Percentiles rank a stretch among this genome's conserved stretches.
phyloP scores from a whole-genome alignment of 2,113 vertebrate species.

The Phainopepla nitens region DNA sequence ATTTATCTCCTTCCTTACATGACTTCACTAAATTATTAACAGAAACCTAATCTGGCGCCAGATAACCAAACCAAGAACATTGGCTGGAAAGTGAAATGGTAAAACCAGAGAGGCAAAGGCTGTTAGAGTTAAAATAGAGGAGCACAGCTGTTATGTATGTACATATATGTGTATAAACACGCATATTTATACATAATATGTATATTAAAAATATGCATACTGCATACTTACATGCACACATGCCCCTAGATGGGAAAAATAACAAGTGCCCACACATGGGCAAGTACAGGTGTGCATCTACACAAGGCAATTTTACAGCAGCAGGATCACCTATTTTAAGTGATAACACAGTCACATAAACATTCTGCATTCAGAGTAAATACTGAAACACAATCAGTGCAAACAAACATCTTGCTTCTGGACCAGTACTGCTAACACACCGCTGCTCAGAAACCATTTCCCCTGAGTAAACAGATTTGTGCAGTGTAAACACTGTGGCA shows the following conservation, averaged over 20 bases:
- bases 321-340: not conserved
- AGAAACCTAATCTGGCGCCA: not conserved
- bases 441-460: not conserved
- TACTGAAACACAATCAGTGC: not conserved
- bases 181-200: not conserved
- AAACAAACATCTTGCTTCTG: not conserved
- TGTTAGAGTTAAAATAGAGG: not conserved
- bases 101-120: not conserved
- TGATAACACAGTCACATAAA: not conserved
- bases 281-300: not conserved
- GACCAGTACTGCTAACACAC: not conserved
- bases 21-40: not conserved
- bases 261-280: accelerated
- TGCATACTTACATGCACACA: not conserved
- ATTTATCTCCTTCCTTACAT: not conserved
- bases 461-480: not conserved
- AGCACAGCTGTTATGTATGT: not conserved
- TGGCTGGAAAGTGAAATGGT: not conserved
- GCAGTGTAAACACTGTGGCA: not conserved
- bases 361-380: not conserved
- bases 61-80: not conserved
- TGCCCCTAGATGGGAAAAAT: accelerated
- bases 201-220: not conserved
- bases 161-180: not conserved
- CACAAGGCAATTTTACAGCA: not conserved